phyloP scores from a whole-genome alignment of 1,140 invertebrate genomes.

The Sarcophaga peregrina region DNA sequence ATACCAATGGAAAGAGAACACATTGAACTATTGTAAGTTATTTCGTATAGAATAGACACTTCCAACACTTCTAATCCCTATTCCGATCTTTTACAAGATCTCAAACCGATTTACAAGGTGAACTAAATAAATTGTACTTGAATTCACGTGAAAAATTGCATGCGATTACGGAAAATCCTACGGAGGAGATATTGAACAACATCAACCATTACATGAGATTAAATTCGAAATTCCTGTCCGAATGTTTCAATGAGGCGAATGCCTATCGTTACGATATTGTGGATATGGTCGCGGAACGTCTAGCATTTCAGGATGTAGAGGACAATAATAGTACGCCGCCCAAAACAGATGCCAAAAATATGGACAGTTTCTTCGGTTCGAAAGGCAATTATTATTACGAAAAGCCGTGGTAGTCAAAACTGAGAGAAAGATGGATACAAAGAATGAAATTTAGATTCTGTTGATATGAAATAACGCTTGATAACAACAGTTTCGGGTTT shows the following conservation, averaged over 20 bases:
- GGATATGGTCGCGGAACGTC: not conserved
- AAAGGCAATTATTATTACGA: not conserved
- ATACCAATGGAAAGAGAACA: not conserved
- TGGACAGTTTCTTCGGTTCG: not conserved
- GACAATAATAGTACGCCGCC: not conserved
- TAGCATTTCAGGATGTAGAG: not conserved
- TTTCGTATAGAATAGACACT: not conserved
- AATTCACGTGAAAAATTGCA: not conserved
- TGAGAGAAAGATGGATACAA: too few relatives aligned
- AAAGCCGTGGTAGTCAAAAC: not conserved
- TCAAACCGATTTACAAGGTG: not conserved
- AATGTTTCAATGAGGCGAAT: not conserved
- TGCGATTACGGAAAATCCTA: not conserved
- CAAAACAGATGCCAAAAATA: not conserved
- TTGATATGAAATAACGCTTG: too few relatives aligned
- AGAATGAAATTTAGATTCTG: too few relatives aligned
- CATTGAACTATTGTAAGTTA: not conserved
- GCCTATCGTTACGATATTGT: not conserved
- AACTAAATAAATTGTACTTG: not conserved
- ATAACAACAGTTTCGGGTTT: too few relatives aligned
- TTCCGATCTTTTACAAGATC: not conserved
- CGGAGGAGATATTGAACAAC: not conserved
- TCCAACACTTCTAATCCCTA: not conserved
- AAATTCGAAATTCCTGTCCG: not conserved
- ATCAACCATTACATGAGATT: not conserved